Conservation (phyloP, 2,113 vertebrate genomes). For the Platichthys flesus region DNA sequence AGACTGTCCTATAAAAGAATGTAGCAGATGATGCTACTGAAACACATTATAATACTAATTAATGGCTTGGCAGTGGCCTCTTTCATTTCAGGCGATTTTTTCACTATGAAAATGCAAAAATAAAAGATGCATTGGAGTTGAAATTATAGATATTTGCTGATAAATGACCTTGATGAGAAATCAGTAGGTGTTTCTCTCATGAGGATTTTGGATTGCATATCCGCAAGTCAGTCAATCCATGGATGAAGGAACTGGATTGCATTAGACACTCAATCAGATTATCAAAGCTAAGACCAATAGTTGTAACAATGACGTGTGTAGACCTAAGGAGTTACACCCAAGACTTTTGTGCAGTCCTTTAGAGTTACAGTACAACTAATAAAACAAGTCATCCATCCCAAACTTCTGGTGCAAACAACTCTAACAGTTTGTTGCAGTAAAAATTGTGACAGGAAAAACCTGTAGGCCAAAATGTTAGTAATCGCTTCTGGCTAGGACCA, state of each 20-base stretch:
- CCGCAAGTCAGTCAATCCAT: not conserved
- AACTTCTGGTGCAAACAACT: slow-evolving; percentile 14
- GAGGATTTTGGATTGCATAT: not conserved
- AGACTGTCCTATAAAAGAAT: no score
- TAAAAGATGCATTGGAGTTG: no score
- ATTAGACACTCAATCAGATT: slow-evolving; percentile 23
- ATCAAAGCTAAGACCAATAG: slow-evolving; percentile 23
- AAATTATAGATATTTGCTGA: no score
- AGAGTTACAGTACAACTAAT: slow-evolving; percentile 24
- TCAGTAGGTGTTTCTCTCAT: not conserved
- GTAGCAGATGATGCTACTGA: no score
- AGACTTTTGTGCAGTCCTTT: not conserved
- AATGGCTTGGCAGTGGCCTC: no score
- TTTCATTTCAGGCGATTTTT: no score
- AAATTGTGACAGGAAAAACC: slow-evolving; percentile 34
- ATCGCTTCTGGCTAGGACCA: slow-evolving; percentile 22
- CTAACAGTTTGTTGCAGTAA: slow-evolving; percentile 33
- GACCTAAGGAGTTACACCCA: slow-evolving; percentile 3
- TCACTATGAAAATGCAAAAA: no score
- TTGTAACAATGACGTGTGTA: slow-evolving; percentile 8
- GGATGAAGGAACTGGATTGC: slow-evolving; percentile 4
- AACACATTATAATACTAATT: no score
- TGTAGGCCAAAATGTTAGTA: slow-evolving; percentile 32
- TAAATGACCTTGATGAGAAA: no score
- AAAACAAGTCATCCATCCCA: slow-evolving; percentile 44